These are phyloP conservation scores for Limnephilus marmoratus DNA, from an alignment of 2,888 invertebrate species.

Conservation along the genomic window DNA sequence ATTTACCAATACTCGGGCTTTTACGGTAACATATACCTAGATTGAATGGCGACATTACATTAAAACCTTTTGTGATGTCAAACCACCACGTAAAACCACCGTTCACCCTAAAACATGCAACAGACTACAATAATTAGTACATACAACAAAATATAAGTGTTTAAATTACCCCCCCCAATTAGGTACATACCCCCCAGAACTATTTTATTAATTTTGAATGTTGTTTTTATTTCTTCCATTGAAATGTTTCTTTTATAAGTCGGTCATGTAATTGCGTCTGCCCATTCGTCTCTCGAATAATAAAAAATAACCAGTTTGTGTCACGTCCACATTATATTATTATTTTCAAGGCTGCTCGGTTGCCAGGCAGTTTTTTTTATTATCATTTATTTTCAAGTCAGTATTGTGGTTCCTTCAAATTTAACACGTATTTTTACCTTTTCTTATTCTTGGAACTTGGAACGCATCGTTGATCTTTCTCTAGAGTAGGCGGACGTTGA, in stretches of 20 bases:
- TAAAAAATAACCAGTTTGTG: slow-evolving; percentile 2
- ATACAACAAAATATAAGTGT: too few species aligned
- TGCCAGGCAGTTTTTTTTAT: neutral
- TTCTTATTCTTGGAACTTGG: neutral
- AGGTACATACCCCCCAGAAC: neutral
- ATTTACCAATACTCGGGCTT: too few species aligned
- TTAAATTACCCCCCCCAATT: neutral
- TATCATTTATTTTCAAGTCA: neutral
- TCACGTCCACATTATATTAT: neutral
- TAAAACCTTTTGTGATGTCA: too few species aligned
- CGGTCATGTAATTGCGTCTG: neutral
- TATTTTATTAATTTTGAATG: neutral
- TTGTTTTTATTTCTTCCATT: neutral
- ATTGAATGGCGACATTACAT: too few species aligned
- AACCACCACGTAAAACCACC: too few species aligned
- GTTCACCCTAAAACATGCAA: too few species aligned
- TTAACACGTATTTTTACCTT: neutral
- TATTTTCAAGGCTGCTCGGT: neutral
- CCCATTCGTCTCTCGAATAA: neutral
- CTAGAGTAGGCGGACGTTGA: neutral
- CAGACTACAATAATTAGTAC: too few species aligned
- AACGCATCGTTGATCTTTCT: neutral
- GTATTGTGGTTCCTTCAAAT: neutral
- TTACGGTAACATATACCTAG: too few species aligned
- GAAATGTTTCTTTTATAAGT: neutral